A percentile compares a stretch with the other conserved stretches of the same genome.
These are phyloP conservation scores for Hipparchia sbordonii DNA, from an alignment of 2,888 invertebrate genomes.

Conservation along the genomic window DNA sequence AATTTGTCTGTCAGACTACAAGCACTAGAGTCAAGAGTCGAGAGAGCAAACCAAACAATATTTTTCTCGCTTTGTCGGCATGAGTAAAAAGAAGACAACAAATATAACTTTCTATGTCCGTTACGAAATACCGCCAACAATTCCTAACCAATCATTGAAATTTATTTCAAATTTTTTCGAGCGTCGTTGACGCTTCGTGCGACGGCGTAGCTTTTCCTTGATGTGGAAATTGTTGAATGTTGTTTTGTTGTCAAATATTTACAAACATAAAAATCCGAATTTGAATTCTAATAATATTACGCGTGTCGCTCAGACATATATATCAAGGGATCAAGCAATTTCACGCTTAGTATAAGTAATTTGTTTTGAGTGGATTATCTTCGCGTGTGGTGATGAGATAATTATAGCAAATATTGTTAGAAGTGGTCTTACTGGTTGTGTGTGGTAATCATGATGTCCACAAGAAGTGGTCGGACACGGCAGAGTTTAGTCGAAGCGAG, in stretches of 20 bases:
- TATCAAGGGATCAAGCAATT: too few species aligned
- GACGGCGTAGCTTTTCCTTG: constrained; percentile 32
- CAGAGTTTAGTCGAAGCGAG: constrained; percentile 61
- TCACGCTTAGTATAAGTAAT: neutral
- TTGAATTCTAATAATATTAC: neutral
- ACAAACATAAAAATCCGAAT: neutral
- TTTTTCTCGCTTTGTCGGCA: neutral
- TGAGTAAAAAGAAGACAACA: constrained; percentile 16
- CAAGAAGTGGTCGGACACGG: constrained; percentile 70
- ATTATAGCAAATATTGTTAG: constrained; percentile 56
- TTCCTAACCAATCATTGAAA: constrained; percentile 67
- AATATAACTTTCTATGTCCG: constrained; percentile 37
- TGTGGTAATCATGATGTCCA: constrained; percentile 57
- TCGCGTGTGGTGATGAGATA: constrained; percentile 67
- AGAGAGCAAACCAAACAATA: neutral
- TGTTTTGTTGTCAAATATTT: constrained; percentile 3
- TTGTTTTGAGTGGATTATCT: constrained; percentile 41
- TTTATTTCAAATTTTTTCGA: constrained; percentile 67
- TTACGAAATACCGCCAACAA: constrained; percentile 48
- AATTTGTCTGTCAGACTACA: neutral
- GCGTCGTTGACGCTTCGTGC: constrained; percentile 72
- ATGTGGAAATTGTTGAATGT: constrained; percentile 35
- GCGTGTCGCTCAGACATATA: neutral
- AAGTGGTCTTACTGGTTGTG: constrained; percentile 41
- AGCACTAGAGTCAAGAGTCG: too few species aligned